phyloP scores from a whole-genome alignment of 2,888 invertebrate genomes.

The Lochmaea capreae region DNA sequence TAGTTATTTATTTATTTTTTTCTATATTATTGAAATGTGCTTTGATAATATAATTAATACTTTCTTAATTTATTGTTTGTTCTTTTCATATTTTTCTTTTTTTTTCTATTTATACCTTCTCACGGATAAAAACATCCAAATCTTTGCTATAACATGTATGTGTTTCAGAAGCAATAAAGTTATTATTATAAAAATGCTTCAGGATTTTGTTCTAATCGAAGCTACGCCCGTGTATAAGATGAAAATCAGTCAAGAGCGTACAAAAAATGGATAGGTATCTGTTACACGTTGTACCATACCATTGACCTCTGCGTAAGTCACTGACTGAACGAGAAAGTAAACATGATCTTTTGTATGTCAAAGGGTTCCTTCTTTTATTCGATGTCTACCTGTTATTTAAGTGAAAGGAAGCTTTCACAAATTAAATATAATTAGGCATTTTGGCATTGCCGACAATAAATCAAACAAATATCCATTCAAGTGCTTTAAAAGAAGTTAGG shows the following conservation, averaged over 20 bases:
- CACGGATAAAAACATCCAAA: no score
- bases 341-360: conserved; percentile 8
- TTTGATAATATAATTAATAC: no score
- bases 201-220: not conserved
- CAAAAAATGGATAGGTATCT: not conserved
- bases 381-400: not conserved
- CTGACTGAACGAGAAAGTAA: conserved; percentile 15
- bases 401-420: conserved; percentile 10
- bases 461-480: not conserved
- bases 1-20: no score
- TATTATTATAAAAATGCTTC: not conserved
- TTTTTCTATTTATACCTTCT: no score
- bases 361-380: conserved; percentile 8
- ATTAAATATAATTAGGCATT: not conserved
- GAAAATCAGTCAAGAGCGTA: not conserved
- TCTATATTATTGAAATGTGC: no score
- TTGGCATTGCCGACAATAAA: not conserved
- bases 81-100: no score
- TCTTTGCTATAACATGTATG: no score
- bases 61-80: no score
- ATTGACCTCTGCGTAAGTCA: conserved; percentile 9
- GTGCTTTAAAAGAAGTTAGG: no score
- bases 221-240: not conserved
- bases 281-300: not conserved
- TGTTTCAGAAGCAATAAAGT: no score